These are phyloP conservation scores for Diglossa brunneiventris DNA, from an alignment of 2,113 vertebrate genomes.

Conservation along the genomic window DNA sequence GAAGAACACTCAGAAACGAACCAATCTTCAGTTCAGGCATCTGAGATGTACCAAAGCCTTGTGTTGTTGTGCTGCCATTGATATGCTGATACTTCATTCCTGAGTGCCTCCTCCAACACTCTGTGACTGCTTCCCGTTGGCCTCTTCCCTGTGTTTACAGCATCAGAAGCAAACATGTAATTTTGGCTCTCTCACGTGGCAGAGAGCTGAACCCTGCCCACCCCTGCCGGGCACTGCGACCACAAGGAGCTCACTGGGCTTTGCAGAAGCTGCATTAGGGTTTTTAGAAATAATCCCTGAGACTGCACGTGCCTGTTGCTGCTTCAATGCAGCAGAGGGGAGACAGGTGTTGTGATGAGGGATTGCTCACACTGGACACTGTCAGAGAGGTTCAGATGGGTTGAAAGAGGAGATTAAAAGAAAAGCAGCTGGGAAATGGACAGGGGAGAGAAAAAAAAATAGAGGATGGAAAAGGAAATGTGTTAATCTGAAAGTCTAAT, in stretches of 20 bases:
- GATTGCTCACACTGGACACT: not conserved
- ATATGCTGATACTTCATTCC: not conserved
- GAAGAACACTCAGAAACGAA: not conserved
- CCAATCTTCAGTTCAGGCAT: not conserved
- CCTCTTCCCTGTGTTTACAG: not conserved
- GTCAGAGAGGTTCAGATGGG: not conserved
- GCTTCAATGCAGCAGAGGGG: not conserved
- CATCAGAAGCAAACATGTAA: not conserved
- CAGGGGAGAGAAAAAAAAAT: fast-evolving
- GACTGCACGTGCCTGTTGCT: not conserved
- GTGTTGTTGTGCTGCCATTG: not conserved
- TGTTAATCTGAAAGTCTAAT: constrained; percentile 15
- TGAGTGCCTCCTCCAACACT: not conserved
- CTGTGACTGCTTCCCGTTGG: not conserved
- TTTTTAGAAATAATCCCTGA: not conserved
- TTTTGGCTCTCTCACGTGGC: constrained; percentile 4
- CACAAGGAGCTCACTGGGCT: not conserved
- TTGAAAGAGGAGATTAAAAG: not conserved
- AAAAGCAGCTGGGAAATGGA: not conserved
- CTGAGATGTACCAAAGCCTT: not conserved
- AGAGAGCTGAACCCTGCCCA: constrained; percentile 6
- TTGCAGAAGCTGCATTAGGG: not conserved
- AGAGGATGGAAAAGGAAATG: not conserved
- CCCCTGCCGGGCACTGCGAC: not conserved
- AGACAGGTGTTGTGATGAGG: fast-evolving